Conservation (phyloP, 2,888 invertebrate genomes). For the Xanthia togata region DNA sequence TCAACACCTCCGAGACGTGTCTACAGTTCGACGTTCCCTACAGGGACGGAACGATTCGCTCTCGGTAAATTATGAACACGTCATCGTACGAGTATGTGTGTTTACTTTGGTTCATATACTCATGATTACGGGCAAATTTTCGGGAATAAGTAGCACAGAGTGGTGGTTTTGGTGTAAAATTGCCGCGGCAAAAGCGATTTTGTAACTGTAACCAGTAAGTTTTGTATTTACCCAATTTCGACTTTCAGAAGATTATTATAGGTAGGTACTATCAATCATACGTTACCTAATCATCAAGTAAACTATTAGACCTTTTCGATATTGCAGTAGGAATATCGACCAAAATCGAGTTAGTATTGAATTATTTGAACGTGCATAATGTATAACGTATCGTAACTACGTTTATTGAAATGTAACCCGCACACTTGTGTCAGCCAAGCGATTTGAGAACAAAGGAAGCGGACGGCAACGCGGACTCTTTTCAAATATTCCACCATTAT, state of each 20-base stretch:
- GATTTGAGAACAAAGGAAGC: conserved; percentile 76
- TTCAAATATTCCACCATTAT: conserved; percentile 74
- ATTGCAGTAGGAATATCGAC: background rate
- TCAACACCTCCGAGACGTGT: conserved; percentile 62
- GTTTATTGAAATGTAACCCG: conserved; percentile 62
- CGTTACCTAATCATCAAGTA: background rate
- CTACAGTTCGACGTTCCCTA: conserved; percentile 59
- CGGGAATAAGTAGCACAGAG: background rate
- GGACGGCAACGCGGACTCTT: conserved; percentile 71
- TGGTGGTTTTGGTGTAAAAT: background rate
- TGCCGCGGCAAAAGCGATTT: background rate
- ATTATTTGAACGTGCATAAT: conserved; percentile 8
- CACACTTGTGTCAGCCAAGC: conserved; percentile 69
- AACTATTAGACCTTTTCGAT: background rate
- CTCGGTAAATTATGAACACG: conserved; percentile 54
- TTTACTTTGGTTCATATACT: conserved; percentile 29
- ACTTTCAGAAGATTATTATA: background rate
- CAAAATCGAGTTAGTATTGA: conserved; percentile 1
- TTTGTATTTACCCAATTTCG: background rate
- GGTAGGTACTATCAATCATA: background rate
- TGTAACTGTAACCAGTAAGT: background rate
- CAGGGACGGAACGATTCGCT: conserved; percentile 43
- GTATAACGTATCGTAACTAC: conserved; percentile 34
- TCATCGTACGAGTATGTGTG: conserved; percentile 20
- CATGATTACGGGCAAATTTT: conserved; percentile 1